Conservation (phyloP, 2,888 invertebrate genomes). For the Dryadula phaetusa region DNA sequence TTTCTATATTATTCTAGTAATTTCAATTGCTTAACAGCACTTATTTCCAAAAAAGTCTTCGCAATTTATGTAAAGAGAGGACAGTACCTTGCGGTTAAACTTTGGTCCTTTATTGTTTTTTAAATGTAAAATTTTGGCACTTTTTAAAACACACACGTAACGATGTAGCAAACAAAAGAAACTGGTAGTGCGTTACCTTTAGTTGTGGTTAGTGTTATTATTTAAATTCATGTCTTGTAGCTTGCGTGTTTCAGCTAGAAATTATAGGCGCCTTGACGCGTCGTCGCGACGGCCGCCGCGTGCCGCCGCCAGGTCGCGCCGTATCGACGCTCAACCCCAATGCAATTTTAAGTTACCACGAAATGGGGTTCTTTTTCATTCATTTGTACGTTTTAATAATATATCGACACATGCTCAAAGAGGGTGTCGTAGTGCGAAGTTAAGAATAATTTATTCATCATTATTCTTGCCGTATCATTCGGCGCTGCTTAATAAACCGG, state of each 20-base stretch:
- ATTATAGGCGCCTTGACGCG: constrained; percentile 40
- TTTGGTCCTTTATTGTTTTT: background rate
- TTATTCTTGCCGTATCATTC: constrained; percentile 65
- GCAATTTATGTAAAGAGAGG: background rate
- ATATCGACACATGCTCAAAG: constrained; percentile 54
- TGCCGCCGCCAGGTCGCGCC: constrained; percentile 56
- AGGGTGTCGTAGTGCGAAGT: constrained; percentile 54
- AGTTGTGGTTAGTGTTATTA: constrained; percentile 1
- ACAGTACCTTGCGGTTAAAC: background rate
- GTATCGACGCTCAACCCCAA: constrained; percentile 55
- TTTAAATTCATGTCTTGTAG: constrained; percentile 19
- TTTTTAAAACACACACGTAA: background rate
- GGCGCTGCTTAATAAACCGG: constrained; percentile 69
- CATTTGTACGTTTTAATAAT: constrained; percentile 52
- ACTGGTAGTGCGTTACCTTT: background rate
- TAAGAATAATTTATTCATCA: constrained; percentile 64
- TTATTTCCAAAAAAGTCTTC: background rate
- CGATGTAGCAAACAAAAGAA: constrained; percentile 2
- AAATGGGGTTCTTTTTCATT: constrained; percentile 60
- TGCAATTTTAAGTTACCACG: constrained; percentile 75
- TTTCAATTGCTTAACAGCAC: background rate
- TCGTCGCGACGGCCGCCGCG: constrained; percentile 51
- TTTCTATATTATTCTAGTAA: background rate
- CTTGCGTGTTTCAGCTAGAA: constrained; percentile 37
- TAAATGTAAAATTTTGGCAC: background rate